Conservation (phyloP, 2,888 invertebrate genomes). For the Scaptomyza polygonia region DNA sequence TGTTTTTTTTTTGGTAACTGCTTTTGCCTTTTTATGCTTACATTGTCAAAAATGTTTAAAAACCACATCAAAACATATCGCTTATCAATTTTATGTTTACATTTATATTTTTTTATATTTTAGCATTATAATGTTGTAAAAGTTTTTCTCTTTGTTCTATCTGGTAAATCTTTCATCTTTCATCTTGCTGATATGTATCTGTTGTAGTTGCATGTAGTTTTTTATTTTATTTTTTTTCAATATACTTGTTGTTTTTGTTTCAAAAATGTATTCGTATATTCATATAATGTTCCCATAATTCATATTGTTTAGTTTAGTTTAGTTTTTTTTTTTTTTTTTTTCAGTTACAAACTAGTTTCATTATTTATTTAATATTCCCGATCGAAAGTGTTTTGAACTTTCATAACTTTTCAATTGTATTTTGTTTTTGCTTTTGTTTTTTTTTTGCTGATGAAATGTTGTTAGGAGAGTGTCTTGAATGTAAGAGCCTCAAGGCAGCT, state of each 20-base stretch:
- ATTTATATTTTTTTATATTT: conserved; percentile 15
- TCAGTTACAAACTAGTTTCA: conserved; percentile 58
- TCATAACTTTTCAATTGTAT: conserved; percentile 25
- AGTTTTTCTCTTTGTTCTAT: conserved; percentile 51
- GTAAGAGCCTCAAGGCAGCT: conserved; percentile 44
- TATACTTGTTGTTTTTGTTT: conserved; percentile 36
- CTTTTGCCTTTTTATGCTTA: conserved; percentile 72
- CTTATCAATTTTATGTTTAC: conserved; percentile 39
- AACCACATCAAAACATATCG: conserved; percentile 78
- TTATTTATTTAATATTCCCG: conserved; percentile 51
- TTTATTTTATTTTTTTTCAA: conserved; percentile 22
- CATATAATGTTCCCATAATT: conserved; percentile 83
- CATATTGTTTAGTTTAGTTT: conserved; percentile 81
- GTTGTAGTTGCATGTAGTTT: conserved; percentile 65
- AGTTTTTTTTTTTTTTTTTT: conserved; percentile 34
- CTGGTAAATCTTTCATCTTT: conserved; percentile 76
- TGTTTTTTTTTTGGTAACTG: conserved; percentile 71
- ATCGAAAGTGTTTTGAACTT: conserved; percentile 32
- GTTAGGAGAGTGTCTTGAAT: conserved; percentile 53
- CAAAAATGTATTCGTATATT: conserved; percentile 69
- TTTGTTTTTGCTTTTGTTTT: conserved; percentile 8
- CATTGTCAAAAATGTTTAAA: conserved; percentile 69
- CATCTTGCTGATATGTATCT: conserved; percentile 76
- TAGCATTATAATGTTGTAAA: conserved; percentile 61
- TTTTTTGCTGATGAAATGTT: conserved; percentile 48